phyloP scores from a whole-genome alignment of 2,888 invertebrate species.

The Pseudoips prasinana region DNA sequence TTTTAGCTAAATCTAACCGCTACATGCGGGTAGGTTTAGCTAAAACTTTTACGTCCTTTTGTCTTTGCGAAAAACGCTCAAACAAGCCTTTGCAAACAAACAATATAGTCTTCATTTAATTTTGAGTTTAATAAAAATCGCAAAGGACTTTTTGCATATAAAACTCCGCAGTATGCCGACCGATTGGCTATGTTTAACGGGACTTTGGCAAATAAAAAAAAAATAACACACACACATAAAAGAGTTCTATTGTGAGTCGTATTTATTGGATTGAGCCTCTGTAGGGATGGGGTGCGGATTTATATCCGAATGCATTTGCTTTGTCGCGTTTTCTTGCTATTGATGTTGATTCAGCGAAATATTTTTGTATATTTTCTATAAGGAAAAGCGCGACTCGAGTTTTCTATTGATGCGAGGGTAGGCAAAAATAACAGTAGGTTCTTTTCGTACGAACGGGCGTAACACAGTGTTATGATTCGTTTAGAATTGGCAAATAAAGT shows the following conservation, averaged over 20 bases:
- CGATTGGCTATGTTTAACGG: conserved; percentile 18
- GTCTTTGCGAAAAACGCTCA: too few relatives aligned
- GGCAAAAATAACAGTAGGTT: too few relatives aligned
- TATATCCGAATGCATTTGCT: conserved; percentile 3
- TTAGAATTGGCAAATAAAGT: too few relatives aligned
- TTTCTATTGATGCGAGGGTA: too few relatives aligned
- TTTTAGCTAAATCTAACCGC: too few relatives aligned
- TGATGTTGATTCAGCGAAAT: not conserved
- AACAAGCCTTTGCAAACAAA: too few relatives aligned
- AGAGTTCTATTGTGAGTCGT: conserved; percentile 35
- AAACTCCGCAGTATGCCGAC: conserved; percentile 14
- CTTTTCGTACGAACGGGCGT: too few relatives aligned
- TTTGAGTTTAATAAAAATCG: conserved; percentile 1
- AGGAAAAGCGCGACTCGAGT: too few relatives aligned
- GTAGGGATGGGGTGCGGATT: conserved; percentile 14
- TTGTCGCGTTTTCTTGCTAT: not conserved
- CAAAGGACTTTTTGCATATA: conserved; percentile 12
- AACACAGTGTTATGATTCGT: too few relatives aligned
- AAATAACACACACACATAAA: conserved; percentile 17
- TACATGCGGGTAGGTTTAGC: too few relatives aligned
- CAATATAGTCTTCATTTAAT: too few relatives aligned
- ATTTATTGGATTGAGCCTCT: conserved; percentile 31
- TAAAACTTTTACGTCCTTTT: too few relatives aligned
- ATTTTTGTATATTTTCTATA: not conserved
- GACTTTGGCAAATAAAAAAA: conserved; percentile 28